Evolutionary conservation across 2,888 invertebrate genomes (phyloP).

Genomic region (Leucozona laternaria): DNA sequence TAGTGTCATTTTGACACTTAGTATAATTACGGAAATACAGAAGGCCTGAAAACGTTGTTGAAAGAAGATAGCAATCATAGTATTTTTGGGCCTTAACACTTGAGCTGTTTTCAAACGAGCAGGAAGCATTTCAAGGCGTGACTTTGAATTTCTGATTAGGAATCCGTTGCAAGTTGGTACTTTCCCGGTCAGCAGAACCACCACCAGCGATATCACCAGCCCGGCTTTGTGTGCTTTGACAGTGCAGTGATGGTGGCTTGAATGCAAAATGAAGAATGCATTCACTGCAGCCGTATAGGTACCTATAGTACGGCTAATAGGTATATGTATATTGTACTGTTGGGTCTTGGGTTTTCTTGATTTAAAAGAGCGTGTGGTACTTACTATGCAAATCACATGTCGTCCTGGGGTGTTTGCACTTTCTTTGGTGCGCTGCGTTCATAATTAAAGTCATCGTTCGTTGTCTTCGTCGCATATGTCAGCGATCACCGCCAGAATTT

Average conservation of each 20-base stretch:
- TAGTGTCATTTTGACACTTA: slow-evolving; percentile 55
- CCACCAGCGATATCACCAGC: slow-evolving; percentile 18
- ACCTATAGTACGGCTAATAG: too few relatives aligned
- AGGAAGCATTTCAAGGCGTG: slow-evolving; percentile 71
- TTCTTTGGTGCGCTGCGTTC: slow-evolving; percentile 49
- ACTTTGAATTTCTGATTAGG: slow-evolving; percentile 62
- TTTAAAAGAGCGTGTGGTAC: not conserved
- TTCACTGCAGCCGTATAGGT: not conserved
- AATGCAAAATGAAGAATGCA: slow-evolving; percentile 58
- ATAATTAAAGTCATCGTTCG: not conserved
- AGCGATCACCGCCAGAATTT: slow-evolving; percentile 6
- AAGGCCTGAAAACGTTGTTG: not conserved
- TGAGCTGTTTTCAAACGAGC: slow-evolving; percentile 49
- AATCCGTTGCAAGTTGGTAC: slow-evolving; percentile 50
- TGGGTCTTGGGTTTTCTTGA: slow-evolving; percentile 19
- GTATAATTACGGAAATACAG: slow-evolving; percentile 32
- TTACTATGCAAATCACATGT: slow-evolving; percentile 53
- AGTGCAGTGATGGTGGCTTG: slow-evolving; percentile 39
- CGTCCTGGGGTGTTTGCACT: slow-evolving; percentile 64
- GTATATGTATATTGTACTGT: not conserved
- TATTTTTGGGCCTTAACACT: slow-evolving; percentile 5
- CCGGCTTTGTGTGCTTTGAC: slow-evolving; percentile 4
- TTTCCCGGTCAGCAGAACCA: slow-evolving; percentile 63
- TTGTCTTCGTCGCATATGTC: slow-evolving; percentile 14
- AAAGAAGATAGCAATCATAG: slow-evolving; percentile 25